Evolutionary conservation across 2,888 invertebrate species (phyloP), one percentile per base, ranked within the genome.

Genomic region (Osmoderma eremita): DNA sequence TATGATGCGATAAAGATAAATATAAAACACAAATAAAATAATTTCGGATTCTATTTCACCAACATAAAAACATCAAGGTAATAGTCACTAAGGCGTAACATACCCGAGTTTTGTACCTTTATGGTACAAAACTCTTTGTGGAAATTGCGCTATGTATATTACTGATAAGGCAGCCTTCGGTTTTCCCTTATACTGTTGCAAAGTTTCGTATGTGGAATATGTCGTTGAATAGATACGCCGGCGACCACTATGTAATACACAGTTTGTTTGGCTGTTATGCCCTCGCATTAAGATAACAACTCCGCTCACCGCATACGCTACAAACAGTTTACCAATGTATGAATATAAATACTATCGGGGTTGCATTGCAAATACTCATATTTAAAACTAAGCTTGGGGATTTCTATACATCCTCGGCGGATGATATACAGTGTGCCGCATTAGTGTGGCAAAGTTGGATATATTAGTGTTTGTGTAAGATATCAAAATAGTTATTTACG

Each of bases 221-320:
- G 22, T 22, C 6, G 30, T 24, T 30, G 30, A 30, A n/a, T n/a
- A n/a, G n/a, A n/a, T n/a, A n/a, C n/a, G n/a, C n/a, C n/a, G n/a
- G 30, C 30, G 30, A 30, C 30, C 10, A 6, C 10, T 30, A 6
- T 30, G 10, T 30, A 30, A 30, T 13, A 20, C 8, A 41, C 20
- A 45, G 24, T 24, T 58, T 58, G 42, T 22, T 58, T 58, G 58
- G 45, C 58, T 48, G 45, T 45, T 61, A 45, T 61, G 12, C 58
- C 1, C 36, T 10, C 24, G n/a, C 42, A 58, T 48, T 30, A 45
- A 61, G 58, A 61, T 61, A 61, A 45, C 58, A 61, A 30, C 45
- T 61, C 18, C 15, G 12, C 36, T 30, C 15, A 24, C 45, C 15
- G 17, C 45, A 45, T 36, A n/a, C 36, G 18, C 15, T 17, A 24